Base-by-base conservation (phyloP, 2,113 vertebrate species). In the Calyptommatus sinebrachiatus region DNA sequence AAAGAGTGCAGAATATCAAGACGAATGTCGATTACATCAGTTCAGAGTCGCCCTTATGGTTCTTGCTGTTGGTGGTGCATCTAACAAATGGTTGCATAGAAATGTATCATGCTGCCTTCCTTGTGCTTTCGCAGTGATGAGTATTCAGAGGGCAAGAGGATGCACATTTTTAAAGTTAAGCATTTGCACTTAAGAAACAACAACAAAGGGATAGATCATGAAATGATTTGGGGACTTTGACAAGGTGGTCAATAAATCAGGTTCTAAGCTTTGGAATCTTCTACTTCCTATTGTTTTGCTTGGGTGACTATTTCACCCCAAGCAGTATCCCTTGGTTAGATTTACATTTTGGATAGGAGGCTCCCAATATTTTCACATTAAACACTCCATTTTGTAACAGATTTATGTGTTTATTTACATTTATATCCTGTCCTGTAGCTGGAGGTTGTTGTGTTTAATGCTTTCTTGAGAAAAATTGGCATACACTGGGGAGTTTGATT, bases 1-100 rank as follows among this genome's bases (percentile, higher is more conserved):
- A 83, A 87, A 90, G 80, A 41, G 16, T 77, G 67, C 66, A 46
- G 82, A 88, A 84, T 82, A 83, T 81, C 77, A 92, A 92, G 77
- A 91, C 71, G 79, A 80, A 74, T 82, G 60, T 26, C 61, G 82
- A 1, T 84, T 84, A 81, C 66, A 78, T 71, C 79, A 86, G 50
- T 81, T 88, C 78, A 79, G 75, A 87, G 83, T 89, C 77, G 84
- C 83, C 82, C 31, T 24, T 69, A 84, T 86, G 87, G 84, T 31
- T 21, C 60, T 88, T 90, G 20, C 85, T 88, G 84, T n/a, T 21
- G 62, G 87, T 90, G 20, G 79, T 82, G 24, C 8, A 14, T 65
- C 69, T 85, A 66, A 57, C 60, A 86, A 76, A 73, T 48, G 73
- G 63, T 71, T 83, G 79, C 29, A 71, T 65, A 76, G 83, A 76